Conservation (phyloP, 1,140 invertebrate genomes). For the Sesamia nonagrioides region DNA sequence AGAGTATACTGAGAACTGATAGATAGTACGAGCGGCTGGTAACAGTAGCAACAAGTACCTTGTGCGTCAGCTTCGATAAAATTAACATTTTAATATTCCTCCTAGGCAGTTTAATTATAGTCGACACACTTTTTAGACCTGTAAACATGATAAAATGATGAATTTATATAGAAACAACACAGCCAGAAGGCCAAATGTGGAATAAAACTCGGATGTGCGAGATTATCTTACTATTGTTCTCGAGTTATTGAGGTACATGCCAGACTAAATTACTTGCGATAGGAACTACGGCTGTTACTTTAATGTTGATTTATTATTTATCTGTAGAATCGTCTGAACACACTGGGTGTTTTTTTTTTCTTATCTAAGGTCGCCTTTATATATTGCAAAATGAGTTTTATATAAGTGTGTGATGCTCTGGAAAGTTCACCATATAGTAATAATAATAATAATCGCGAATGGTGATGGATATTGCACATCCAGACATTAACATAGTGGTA, state of each 20-base stretch:
- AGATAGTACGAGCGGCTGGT: constrained; percentile 26
- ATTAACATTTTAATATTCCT: constrained; percentile 31
- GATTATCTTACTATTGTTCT: constrained; percentile 37
- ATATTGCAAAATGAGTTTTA: too few relatives aligned
- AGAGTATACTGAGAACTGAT: constrained; percentile 23
- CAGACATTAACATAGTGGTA: constrained; percentile 47
- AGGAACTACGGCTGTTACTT: constrained; percentile 18
- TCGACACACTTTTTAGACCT: constrained; percentile 18
- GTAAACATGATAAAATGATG: constrained; percentile 36
- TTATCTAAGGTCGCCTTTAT: too few relatives aligned
- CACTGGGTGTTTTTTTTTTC: background rate
- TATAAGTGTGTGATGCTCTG: background rate
- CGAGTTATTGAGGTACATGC: background rate
- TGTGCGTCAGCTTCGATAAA: constrained; percentile 25
- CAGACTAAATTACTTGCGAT: constrained; percentile 17
- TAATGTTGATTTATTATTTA: constrained; percentile 22
- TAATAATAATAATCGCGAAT: constrained; percentile 8
- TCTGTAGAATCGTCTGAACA: background rate
- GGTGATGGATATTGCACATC: constrained; percentile 38
- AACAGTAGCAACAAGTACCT: constrained; percentile 49
- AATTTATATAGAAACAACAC: constrained; percentile 32
- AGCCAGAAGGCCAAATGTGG: constrained; percentile 23
- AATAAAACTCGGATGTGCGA: constrained; percentile 23
- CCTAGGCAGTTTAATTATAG: background rate
- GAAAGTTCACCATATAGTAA: background rate